Evolutionary conservation across 2,113 vertebrate species (phyloP).

Genomic region (Phasianus colchicus): DNA sequence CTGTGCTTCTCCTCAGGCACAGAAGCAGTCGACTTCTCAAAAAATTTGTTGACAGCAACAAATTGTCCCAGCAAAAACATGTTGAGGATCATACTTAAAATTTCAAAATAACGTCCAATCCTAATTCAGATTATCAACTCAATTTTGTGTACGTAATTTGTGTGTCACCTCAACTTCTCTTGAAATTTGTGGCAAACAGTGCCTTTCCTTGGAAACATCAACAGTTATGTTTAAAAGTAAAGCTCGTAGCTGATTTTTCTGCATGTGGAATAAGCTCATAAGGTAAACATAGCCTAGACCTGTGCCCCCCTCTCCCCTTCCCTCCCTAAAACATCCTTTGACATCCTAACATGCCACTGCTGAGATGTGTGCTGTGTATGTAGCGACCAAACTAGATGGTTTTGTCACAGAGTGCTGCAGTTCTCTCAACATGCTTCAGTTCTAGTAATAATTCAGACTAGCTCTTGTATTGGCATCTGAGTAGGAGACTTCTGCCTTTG

Average conservation of each 20-base stretch:
- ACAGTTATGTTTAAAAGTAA: not conserved
- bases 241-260: not conserved
- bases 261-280: not conserved
- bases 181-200: not conserved
- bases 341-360: not conserved
- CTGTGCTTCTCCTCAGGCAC: not conserved
- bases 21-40: not conserved
- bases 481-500: not conserved
- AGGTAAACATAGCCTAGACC: not conserved
- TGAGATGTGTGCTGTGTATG: not conserved
- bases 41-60: not conserved
- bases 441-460: not conserved
- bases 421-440: not conserved
- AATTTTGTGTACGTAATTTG: not conserved
- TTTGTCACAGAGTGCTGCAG: not conserved
- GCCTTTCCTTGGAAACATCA: not conserved
- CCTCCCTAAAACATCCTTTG: not conserved
- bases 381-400: not conserved
- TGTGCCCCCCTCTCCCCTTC: too few species aligned
- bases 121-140: not conserved
- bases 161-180: not conserved
- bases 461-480: not conserved
- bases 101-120: not conserved
- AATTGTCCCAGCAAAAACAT: not conserved
- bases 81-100: not conserved